A percentile compares a stretch with the other conserved stretches of the same genome.
These are phyloP conservation scores for Emydura subglobosa DNA, from an alignment of 2,113 vertebrate genomes.

Conservation along the genomic window DNA sequence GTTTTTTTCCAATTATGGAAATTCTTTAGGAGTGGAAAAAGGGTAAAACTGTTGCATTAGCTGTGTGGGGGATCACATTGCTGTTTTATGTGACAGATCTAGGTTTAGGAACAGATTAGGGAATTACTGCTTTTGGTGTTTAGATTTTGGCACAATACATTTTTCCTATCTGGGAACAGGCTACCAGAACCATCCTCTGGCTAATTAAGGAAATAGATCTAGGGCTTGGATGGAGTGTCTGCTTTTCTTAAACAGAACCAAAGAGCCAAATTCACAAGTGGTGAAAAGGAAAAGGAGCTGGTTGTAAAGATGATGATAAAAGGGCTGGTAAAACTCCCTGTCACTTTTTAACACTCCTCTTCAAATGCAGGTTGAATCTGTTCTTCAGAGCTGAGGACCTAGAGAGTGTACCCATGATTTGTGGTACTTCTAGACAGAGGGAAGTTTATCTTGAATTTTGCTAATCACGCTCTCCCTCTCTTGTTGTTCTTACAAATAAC, in stretches of 20 bases:
- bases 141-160: fast-evolving
- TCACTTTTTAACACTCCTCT: not conserved
- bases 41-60: not conserved
- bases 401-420: not conserved
- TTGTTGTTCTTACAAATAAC: not conserved
- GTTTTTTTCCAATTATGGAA: not conserved
- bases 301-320: not conserved
- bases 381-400: not conserved
- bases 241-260: not conserved
- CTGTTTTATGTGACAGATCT: not conserved
- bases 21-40: not conserved
- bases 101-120: not conserved
- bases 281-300: not conserved
- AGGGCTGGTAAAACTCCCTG: not conserved
- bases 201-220: not conserved
- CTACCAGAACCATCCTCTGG: not conserved
- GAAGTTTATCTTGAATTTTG: not conserved
- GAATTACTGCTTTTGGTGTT: not conserved
- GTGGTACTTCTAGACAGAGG: not conserved
- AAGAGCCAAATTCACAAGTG: not conserved
- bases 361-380: not conserved
- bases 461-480: not conserved
- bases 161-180: not conserved
- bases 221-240: not conserved
- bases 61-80: not conserved